These are phyloP conservation scores for Emmelina monodactyla DNA, from an alignment of 2,888 invertebrate species.

Conservation along the genomic window DNA sequence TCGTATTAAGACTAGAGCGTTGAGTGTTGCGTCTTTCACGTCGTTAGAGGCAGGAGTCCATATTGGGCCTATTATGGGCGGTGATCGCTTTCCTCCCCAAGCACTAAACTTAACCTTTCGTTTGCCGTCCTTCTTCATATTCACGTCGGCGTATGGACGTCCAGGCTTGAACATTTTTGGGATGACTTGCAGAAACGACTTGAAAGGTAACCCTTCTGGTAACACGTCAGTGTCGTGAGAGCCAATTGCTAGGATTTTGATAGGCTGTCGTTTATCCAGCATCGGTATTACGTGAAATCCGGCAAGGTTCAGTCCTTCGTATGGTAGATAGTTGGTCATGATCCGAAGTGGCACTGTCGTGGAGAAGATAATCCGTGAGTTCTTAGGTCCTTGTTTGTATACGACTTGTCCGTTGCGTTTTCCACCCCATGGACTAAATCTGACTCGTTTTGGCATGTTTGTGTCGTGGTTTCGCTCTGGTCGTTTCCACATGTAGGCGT, in stretches of 20 bases:
- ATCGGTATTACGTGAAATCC: slow-evolving; percentile 38
- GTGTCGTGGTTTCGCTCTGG: slow-evolving; percentile 37
- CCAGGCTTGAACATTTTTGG: slow-evolving; percentile 43
- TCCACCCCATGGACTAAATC: slow-evolving; percentile 59
- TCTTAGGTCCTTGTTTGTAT: slow-evolving; percentile 38
- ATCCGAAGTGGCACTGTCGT: slow-evolving; percentile 43
- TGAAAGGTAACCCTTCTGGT: slow-evolving; percentile 41
- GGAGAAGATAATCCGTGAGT: slow-evolving; percentile 40
- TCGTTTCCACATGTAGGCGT: slow-evolving; percentile 52
- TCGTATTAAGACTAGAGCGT: slow-evolving; percentile 39
- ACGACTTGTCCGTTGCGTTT: slow-evolving; percentile 50
- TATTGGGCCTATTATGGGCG: slow-evolving; percentile 56
- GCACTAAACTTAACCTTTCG: slow-evolving; percentile 57
- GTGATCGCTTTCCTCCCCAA: slow-evolving; percentile 55
- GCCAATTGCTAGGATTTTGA: slow-evolving; percentile 38
- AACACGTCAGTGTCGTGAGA: slow-evolving; percentile 29
- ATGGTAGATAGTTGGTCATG: slow-evolving; percentile 37
- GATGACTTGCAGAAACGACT: slow-evolving; percentile 31
- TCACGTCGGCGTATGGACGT: slow-evolving; percentile 43
- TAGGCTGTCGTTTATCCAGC: slow-evolving; percentile 39
- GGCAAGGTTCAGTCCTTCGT: slow-evolving; percentile 27
- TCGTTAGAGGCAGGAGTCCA: slow-evolving; percentile 42
- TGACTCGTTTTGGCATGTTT: slow-evolving; percentile 53
- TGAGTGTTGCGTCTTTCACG: slow-evolving; percentile 33
- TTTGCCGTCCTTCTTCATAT: slow-evolving; percentile 51